phyloP scores from a whole-genome alignment of 2,797 vertebrate species.

The Fistularia tabacaria region DNA sequence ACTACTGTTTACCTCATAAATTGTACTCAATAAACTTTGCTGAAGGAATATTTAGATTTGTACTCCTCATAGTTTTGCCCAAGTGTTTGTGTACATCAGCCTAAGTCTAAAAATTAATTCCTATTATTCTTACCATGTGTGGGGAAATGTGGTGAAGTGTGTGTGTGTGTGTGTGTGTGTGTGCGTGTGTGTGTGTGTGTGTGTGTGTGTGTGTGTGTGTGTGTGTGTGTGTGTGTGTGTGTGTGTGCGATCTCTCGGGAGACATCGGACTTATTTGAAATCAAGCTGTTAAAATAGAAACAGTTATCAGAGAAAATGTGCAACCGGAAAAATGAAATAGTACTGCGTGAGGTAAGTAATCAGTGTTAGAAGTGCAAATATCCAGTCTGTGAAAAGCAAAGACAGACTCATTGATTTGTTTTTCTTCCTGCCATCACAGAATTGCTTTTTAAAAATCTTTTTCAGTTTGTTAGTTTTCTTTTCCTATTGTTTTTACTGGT shows the following conservation, averaged over 20 bases:
- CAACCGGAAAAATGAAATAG: constrained; percentile 25
- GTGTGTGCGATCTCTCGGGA: constrained; percentile 24
- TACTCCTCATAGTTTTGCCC: constrained; percentile 1
- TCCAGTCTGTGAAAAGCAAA: too few relatives aligned
- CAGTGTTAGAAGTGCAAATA: background rate
- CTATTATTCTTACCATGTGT: too few relatives aligned
- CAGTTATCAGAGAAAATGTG: constrained; percentile 19
- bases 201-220: constrained; percentile 3
- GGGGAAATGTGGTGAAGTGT: background rate
- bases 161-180: background rate
- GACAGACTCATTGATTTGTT: too few relatives aligned
- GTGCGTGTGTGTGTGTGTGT: constrained; percentile 14
- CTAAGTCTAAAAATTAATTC: background rate
- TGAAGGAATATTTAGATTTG: background rate
- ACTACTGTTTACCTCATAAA: too few relatives aligned
- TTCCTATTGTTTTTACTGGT: too few relatives aligned
- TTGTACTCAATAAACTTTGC: too few relatives aligned
- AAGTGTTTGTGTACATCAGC: background rate
- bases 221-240: constrained; percentile 5
- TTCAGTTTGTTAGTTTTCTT: too few relatives aligned
- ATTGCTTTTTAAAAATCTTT: too few relatives aligned
- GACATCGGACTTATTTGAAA: constrained; percentile 39
- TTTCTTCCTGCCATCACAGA: too few relatives aligned
- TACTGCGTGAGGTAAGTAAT: constrained; percentile 38
- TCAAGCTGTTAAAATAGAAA: constrained; percentile 44